A percentile compares a stretch with the other conserved stretches of the same genome.
Conservation (phyloP, 2,888 invertebrate species). For the Cheiracanthium punctorium region DNA sequence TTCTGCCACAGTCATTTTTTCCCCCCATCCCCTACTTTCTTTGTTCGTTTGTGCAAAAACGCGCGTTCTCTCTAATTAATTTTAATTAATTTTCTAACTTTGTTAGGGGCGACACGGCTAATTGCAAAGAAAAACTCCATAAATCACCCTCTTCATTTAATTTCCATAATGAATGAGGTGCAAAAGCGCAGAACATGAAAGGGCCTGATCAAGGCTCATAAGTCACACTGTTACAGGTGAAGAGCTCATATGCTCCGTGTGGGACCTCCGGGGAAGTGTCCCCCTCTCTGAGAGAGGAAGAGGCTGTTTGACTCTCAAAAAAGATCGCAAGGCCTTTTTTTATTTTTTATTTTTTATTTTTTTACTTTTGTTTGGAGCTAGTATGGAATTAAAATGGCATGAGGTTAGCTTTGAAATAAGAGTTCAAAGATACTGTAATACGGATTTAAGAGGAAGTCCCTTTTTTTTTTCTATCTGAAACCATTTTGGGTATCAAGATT, state of each 20-base stretch:
- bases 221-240: not conserved
- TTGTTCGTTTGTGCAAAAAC: not conserved
- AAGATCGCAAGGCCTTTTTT: no score
- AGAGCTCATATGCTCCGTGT: not conserved
- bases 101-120: constrained; percentile 1
- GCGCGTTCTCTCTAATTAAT: not conserved
- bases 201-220: not conserved
- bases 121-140: constrained; percentile 13
- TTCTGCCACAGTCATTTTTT: no score
- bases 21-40: no score
- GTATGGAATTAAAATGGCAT: no score
- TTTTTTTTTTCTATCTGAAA: no score
- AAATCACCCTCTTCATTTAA: not conserved
- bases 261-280: not conserved
- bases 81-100: constrained; percentile 7
- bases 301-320: no score
- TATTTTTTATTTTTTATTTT: no score
- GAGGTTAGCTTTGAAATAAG: no score
- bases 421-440: no score
- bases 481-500: no score
- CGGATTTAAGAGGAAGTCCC: no score
- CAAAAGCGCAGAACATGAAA: not conserved
- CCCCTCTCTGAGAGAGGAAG: not conserved
- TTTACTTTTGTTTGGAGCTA: no score
- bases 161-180: constrained; percentile 9